A percentile compares a stretch with the other conserved stretches of the same genome.
phyloP scores from a whole-genome alignment of 2,113 vertebrate genomes.

The Guaruba guarouba region DNA sequence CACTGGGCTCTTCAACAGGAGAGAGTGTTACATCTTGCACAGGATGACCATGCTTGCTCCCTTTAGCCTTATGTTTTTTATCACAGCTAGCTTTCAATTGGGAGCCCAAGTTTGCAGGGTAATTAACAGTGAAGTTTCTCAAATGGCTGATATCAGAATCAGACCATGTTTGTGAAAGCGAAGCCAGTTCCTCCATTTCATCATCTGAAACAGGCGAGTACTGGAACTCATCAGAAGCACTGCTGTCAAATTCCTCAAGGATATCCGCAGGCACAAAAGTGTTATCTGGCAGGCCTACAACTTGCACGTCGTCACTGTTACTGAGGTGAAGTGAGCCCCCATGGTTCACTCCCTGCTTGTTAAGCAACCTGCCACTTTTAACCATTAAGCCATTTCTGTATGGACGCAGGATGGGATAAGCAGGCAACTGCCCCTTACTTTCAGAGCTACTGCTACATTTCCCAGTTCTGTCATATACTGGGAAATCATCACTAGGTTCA shows the following conservation, averaged over 20 bases:
- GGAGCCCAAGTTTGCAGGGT: background rate
- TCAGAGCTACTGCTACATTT: background rate
- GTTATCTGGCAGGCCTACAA: background rate
- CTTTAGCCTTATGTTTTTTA: conserved; percentile 56
- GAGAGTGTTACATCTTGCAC: conserved; percentile 66
- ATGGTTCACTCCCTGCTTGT: conserved; percentile 56
- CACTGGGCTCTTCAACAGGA: conserved; percentile 73
- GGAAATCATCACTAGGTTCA: background rate
- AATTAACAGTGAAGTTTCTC: conserved; percentile 31
- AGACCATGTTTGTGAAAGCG: conserved; percentile 50
- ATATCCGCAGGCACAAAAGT: conserved; percentile 48
- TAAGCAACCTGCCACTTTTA: conserved; percentile 81
- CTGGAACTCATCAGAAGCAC: conserved; percentile 85
- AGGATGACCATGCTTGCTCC: conserved; percentile 20
- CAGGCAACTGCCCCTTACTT: conserved; percentile 10
- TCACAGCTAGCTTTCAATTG: conserved; percentile 56
- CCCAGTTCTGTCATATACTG: background rate
- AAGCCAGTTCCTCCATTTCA: conserved; percentile 78
- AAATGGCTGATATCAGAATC: conserved; percentile 30
- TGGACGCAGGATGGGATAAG: conserved; percentile 69
- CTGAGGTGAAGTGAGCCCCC: conserved; percentile 67
- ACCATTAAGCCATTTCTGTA: conserved; percentile 87
- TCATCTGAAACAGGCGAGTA: conserved; percentile 83
- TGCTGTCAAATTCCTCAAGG: conserved; percentile 81
- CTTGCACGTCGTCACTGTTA: conserved; percentile 42